phyloP scores from a whole-genome alignment of 1,140 invertebrate genomes.

The Aphelinus atriplicis region DNA sequence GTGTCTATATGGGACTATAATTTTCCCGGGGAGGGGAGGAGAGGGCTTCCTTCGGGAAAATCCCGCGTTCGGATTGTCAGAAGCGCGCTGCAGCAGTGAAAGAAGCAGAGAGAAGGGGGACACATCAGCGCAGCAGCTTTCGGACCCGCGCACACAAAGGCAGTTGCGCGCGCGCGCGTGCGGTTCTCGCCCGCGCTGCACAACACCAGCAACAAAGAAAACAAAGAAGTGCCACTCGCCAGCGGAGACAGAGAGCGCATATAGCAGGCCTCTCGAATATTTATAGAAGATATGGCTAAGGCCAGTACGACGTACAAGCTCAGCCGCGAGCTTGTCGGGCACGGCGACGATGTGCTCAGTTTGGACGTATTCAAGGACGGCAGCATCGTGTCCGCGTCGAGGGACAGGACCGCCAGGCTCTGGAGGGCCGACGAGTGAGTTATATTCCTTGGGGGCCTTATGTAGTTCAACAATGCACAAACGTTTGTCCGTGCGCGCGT shows the following conservation, averaged over 20 bases:
- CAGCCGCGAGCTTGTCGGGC: constrained; percentile 78
- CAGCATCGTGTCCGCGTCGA: constrained; percentile 84
- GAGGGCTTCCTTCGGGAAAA: too few relatives aligned
- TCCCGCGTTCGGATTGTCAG: too few relatives aligned
- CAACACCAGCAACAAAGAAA: constrained; percentile 15
- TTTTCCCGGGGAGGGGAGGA: too few relatives aligned
- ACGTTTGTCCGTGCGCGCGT: too few relatives aligned
- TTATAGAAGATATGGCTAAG: constrained; percentile 40
- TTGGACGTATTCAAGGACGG: constrained; percentile 74
- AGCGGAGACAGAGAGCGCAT: background rate
- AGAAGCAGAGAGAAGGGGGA: too few relatives aligned
- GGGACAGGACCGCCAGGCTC: constrained; percentile 84
- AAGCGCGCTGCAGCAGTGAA: too few relatives aligned
- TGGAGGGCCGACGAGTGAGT: constrained; percentile 81
- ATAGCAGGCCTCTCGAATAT: background rate
- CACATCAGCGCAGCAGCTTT: too few relatives aligned
- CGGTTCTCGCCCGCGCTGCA: too few relatives aligned
- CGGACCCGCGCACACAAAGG: too few relatives aligned
- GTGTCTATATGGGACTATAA: too few relatives aligned
- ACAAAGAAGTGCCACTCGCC: background rate
- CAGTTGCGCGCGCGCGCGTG: too few relatives aligned
- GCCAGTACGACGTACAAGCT: constrained; percentile 72
- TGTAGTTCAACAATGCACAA: background rate
- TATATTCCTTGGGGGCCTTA: background rate
- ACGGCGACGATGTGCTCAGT: constrained; percentile 84